These are phyloP conservation scores for Strongylocentrotus purpuratus DNA, from an alignment of 35 echinoderm and acorn worm genomes.

Conservation along the genomic window DNA sequence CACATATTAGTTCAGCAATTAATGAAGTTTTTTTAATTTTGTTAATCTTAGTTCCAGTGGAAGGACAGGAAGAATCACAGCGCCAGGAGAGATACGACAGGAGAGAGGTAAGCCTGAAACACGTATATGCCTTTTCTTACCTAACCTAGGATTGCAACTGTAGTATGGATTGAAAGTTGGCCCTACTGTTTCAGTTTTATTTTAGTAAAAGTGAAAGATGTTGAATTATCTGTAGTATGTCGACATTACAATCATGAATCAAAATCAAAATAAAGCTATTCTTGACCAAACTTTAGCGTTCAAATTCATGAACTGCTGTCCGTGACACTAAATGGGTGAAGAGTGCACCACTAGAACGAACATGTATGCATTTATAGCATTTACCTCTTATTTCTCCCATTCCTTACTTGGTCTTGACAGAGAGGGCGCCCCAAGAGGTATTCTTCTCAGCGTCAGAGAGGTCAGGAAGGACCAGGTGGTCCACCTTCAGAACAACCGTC, in stretches of 20 bases:
- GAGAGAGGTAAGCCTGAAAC: constrained; percentile 11
- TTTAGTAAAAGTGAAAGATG: too few species aligned
- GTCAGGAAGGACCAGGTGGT: background rate
- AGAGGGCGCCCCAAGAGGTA: constrained; percentile 40
- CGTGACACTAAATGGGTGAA: too few species aligned
- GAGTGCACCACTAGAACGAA: too few species aligned
- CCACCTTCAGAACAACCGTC: constrained; percentile 13
- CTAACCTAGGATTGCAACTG: too few species aligned
- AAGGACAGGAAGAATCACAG: constrained; percentile 15
- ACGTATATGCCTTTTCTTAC: too few species aligned
- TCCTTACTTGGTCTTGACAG: background rate
- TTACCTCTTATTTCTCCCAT: background rate
- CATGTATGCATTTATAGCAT: background rate
- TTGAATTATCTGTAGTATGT: too few species aligned
- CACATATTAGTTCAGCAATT: background rate
- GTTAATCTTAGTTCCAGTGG: background rate
- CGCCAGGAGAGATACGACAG: constrained; percentile 33
- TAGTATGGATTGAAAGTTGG: too few species aligned
- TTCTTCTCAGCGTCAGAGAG: constrained; percentile 27
- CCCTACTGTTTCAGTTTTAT: too few species aligned
- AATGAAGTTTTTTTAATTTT: background rate
- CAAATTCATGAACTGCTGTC: too few species aligned
- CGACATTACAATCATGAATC: too few species aligned
- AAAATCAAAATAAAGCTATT: background rate
- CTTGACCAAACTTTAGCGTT: background rate